Evolutionary conservation across 2,797 vertebrate species (phyloP).

Genomic region (Microctenopoma lineatum): DNA sequence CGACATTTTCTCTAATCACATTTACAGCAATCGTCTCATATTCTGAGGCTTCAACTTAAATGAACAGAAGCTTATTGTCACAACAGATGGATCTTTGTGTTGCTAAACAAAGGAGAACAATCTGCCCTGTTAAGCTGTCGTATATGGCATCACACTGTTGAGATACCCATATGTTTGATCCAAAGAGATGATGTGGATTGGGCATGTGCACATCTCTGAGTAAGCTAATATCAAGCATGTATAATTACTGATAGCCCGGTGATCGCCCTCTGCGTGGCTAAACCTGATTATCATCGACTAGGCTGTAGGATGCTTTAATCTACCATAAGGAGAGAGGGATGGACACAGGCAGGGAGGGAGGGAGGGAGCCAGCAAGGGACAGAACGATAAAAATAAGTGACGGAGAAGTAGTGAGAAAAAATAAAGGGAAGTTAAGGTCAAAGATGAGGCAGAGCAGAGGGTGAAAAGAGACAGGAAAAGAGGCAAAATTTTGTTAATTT

Average conservation of each 20-base stretch:
- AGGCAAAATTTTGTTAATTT: not conserved
- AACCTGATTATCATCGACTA: conserved; percentile 80
- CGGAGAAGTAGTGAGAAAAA: conserved; percentile 10
- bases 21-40: conserved; percentile 11
- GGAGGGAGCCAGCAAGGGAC: conserved; percentile 2
- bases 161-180: conserved; percentile 66
- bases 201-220: conserved; percentile 66
- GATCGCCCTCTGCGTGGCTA: conserved; percentile 78
- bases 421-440: conserved; percentile 10
- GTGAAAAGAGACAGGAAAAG: not conserved
- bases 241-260: conserved; percentile 78
- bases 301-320: conserved; percentile 69
- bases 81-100: conserved; percentile 72
- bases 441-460: conserved; percentile 10
- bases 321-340: conserved; percentile 64
- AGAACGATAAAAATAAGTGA: conserved; percentile 5
- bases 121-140: conserved; percentile 39
- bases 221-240: conserved; percentile 70
- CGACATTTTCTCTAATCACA: conserved; percentile 6
- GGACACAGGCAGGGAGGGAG: conserved; percentile 27
- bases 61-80: conserved; percentile 7
- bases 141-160: conserved; percentile 36
- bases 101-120: conserved; percentile 59
- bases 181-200: conserved; percentile 69
- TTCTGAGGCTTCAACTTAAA: conserved; percentile 7